These are phyloP conservation scores for Herminia tarsipennalis DNA, from an alignment of 2,888 invertebrate species.

Conservation along the genomic window DNA sequence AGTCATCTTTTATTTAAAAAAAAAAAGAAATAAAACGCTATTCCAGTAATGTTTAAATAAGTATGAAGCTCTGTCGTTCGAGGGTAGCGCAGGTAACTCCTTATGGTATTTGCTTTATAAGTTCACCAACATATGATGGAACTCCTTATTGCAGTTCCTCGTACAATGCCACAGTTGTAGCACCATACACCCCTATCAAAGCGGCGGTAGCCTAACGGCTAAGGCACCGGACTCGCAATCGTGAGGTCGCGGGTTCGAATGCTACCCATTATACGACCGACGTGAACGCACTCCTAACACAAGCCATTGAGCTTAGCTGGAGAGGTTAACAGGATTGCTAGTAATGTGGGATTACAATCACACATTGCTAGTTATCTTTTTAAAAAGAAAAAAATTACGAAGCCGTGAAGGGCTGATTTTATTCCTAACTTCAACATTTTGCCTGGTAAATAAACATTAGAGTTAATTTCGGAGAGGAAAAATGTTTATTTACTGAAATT, in stretches of 20 bases:
- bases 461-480: conserved; percentile 9
- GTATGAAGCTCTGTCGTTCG: conserved; percentile 85
- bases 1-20: no score
- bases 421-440: conserved; percentile 79
- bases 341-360: no score
- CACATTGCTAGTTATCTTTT: no score
- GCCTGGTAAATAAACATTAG: conserved; percentile 23
- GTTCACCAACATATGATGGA: conserved; percentile 86
- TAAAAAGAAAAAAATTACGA: conserved; percentile 88
- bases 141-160: conserved; percentile 84
- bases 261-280: no score
- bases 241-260: no score
- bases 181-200: conserved; percentile 89
- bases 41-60: conserved; percentile 89
- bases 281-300: no score
- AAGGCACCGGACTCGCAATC: no score
- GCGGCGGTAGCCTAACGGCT: no score
- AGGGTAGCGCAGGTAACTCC: conserved; percentile 89
- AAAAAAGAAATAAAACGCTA: no score
- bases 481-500: conserved; percentile 47
- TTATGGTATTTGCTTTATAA: conserved; percentile 87
- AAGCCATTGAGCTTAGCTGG: no score
- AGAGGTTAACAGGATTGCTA: no score
- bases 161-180: conserved; percentile 86
- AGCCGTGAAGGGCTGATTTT: conserved; percentile 88